These are phyloP conservation scores for Phylloscopus trochilus DNA, from an alignment of 2,113 vertebrate genomes.

Conservation along the genomic window DNA sequence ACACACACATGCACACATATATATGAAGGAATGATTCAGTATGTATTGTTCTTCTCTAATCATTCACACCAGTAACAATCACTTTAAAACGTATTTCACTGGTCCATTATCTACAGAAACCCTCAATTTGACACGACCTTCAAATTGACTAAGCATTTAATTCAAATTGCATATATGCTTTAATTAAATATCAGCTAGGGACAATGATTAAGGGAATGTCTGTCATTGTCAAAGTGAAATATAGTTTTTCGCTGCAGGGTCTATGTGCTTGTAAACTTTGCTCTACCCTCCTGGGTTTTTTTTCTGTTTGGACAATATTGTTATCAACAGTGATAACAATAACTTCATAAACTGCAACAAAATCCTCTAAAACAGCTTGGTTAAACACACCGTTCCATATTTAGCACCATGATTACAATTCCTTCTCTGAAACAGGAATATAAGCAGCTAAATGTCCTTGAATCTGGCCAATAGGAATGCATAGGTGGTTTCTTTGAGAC, in stretches of 20 bases:
- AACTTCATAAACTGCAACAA: not conserved
- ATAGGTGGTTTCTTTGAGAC: not conserved
- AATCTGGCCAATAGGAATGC: not conserved
- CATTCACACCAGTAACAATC: not conserved
- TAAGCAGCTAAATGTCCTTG: not conserved
- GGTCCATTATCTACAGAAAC: constrained; percentile 34
- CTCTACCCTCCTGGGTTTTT: not conserved
- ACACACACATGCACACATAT: rapidly evolving
- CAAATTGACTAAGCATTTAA: constrained; percentile 51
- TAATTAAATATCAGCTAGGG: constrained; percentile 62
- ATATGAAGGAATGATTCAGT: not conserved
- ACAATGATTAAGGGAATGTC: constrained; percentile 48
- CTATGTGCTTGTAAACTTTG: not conserved
- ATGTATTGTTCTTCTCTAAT: not conserved
- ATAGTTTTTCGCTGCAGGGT: not conserved
- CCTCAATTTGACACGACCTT: constrained; percentile 53
- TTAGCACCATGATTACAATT: not conserved
- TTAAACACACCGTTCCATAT: not conserved
- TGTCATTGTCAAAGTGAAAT: constrained; percentile 52
- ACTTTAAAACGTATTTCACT: constrained; percentile 41
- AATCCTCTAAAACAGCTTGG: not conserved
- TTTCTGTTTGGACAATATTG: not conserved
- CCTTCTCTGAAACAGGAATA: not conserved
- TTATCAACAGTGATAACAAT: not conserved
- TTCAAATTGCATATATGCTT: constrained; percentile 22